A percentile compares a stretch with the other conserved stretches of the same genome.
Conservation (phyloP, 2,888 invertebrate genomes). For the Drosophila tanythrix region DNA sequence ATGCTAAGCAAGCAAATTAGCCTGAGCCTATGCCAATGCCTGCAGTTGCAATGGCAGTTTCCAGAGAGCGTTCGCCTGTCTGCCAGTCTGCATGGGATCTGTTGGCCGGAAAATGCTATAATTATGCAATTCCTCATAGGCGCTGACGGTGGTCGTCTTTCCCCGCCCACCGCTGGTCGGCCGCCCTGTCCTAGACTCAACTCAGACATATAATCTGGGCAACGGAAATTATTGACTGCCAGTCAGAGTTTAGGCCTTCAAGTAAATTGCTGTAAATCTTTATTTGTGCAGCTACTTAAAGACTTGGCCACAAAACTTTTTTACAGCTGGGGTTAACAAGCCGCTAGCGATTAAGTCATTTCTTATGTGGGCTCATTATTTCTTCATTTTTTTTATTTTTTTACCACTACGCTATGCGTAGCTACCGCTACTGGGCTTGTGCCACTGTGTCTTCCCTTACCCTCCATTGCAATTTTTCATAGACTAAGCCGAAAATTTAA, state of each 20-base stretch:
- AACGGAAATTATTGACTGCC: constrained; percentile 76
- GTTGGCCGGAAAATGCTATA: constrained; percentile 76
- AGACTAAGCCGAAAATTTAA: constrained; percentile 73
- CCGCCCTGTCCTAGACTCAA: constrained; percentile 1
- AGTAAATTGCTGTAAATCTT: constrained; percentile 79
- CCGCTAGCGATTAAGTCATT: constrained; percentile 81
- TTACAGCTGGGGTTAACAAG: constrained; percentile 73
- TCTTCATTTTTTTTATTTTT: constrained; percentile 22
- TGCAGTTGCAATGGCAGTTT: constrained; percentile 6
- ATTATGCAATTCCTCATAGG: constrained; percentile 83
- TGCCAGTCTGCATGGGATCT: constrained; percentile 26
- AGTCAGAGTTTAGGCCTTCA: constrained; percentile 59
- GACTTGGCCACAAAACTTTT: constrained; percentile 40
- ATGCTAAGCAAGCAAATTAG: constrained; percentile 69
- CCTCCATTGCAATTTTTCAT: constrained; percentile 57
- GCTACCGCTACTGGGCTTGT: constrained; percentile 72
- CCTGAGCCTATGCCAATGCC: constrained; percentile 50
- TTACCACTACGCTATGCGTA: constrained; percentile 57
- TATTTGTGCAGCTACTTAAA: constrained; percentile 81
- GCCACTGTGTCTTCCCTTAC: not conserved
- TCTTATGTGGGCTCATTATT: constrained; percentile 78
- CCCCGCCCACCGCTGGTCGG: constrained; percentile 19
- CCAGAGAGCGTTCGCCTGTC: constrained; percentile 14
- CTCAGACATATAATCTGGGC: constrained; percentile 67
- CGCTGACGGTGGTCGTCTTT: constrained; percentile 80